phyloP scores from a whole-genome alignment of 2,888 invertebrate species.

The Cenopis cana region DNA sequence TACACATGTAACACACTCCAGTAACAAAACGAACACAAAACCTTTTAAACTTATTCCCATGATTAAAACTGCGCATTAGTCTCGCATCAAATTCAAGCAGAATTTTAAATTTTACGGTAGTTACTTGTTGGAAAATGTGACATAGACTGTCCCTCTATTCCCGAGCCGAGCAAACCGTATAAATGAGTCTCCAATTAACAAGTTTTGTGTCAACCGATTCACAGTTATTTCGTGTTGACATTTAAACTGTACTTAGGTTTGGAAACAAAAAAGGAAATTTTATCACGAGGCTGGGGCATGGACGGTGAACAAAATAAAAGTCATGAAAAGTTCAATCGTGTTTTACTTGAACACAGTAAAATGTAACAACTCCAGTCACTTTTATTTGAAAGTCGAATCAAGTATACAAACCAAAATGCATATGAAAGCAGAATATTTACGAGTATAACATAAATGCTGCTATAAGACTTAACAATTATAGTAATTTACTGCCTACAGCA shows the following conservation, averaged over 20 bases:
- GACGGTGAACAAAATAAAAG: conserved; percentile 14
- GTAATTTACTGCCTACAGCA: too few relatives aligned
- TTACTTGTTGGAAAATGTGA: conserved; percentile 61
- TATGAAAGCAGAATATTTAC: too few relatives aligned
- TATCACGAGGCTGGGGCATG: conserved; percentile 35
- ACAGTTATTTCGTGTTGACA: conserved; percentile 68
- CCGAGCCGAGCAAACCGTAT: conserved; percentile 57
- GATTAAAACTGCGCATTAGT: not conserved
- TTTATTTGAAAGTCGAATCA: not conserved
- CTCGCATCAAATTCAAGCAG: conserved; percentile 30
- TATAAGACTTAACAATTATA: too few relatives aligned
- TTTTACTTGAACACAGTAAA: not conserved
- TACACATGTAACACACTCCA: conserved; percentile 53
- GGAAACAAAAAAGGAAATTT: conserved; percentile 60
- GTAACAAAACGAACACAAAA: not conserved
- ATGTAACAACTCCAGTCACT: not conserved
- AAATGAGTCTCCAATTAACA: conserved; percentile 78
- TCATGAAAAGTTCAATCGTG: not conserved
- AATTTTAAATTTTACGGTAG: conserved; percentile 55
- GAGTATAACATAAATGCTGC: too few relatives aligned
- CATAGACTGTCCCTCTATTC: conserved; percentile 64
- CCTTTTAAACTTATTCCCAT: conserved; percentile 6
- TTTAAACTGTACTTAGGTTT: conserved; percentile 32
- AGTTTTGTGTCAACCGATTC: conserved; percentile 67
- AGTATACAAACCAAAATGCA: not conserved